Conservation (phyloP, 2,888 invertebrate species). For the Chrysolina oricalcia region DNA sequence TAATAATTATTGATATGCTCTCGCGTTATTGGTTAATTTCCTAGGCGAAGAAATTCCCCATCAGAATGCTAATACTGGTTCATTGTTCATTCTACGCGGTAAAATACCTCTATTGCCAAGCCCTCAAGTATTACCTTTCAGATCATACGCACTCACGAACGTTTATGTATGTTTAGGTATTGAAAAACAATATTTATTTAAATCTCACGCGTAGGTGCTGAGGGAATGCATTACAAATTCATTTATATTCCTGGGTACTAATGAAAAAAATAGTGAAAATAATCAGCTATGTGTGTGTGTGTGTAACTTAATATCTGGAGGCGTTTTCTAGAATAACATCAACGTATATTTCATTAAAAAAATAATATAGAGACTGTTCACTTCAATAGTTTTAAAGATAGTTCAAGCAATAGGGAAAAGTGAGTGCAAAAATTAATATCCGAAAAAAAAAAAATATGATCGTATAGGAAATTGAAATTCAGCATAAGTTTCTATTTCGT, state of each 20-base stretch:
- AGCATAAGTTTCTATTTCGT: too few species aligned
- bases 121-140: conserved; percentile 16
- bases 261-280: neutral
- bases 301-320: neutral
- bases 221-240: conserved; percentile 25
- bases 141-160: conserved; percentile 9
- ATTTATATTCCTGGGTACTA: neutral
- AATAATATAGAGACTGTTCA: too few species aligned
- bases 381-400: too few species aligned
- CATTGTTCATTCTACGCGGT: conserved; percentile 26
- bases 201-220: conserved; percentile 29
- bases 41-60: conserved; percentile 4
- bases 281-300: neutral
- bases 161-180: conserved; percentile 13
- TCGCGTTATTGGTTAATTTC: neutral
- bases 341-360: neutral
- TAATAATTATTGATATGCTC: neutral
- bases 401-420: too few species aligned
- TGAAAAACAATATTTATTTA: conserved; percentile 29
- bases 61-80: conserved; percentile 22
- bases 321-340: neutral
- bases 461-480: too few species aligned
- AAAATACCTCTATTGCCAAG: conserved; percentile 5
- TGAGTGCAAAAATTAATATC: too few species aligned
- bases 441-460: too few species aligned